Evolutionary conservation across 1,140 invertebrate genomes (phyloP), one percentile per base, ranked within the genome.

Genomic region (Polypedilum pembai): DNA sequence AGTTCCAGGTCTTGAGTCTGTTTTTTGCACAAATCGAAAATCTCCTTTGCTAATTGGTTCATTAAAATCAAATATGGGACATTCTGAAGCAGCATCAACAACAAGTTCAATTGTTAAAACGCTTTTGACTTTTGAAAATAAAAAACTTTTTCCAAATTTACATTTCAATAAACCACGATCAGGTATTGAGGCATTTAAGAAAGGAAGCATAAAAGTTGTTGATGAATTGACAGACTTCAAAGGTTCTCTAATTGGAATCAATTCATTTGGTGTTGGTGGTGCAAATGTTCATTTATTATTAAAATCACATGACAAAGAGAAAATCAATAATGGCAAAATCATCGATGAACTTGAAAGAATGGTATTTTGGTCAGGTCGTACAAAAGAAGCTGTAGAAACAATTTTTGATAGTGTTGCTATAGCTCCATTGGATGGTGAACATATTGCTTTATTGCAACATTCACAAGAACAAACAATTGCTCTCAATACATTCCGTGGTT

Each of bases 201-300:
- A 91, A 76, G 90, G 90, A 0, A 80, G 86, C 40, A 82, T 94
- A 4, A 83, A 87, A 77, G 87, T 89, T 1, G 86, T 92, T 2
- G 85, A 85, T 0, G 86, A 90, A 72, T 86, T 86, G 75, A 88
- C 83, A 0, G 82, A 83, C 0, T 89, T 88, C 85, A 80, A 85
- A 73, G 85, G 86, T 40, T 86, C 83, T 10, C 79, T 84, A 79
- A 77, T 88, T 82, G 83, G 83, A 12, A 82, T 92, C 40, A 92
- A 91, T 83, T 91, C 88, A 74, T 93, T 92, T 82, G 91, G 91
- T 1, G 92, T 92, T 80, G 91, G 91, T 75, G 91, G 91, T 24
- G 88, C 90, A 45, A 92, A 93, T 80, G 90, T 89, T 18, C 91
- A 92, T 80, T 84, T 88, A 1, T 78, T 93, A 4, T 77, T 92